Evolutionary conservation across 1,140 invertebrate species (phyloP).

Genomic region (Tribolium castaneum): DNA sequence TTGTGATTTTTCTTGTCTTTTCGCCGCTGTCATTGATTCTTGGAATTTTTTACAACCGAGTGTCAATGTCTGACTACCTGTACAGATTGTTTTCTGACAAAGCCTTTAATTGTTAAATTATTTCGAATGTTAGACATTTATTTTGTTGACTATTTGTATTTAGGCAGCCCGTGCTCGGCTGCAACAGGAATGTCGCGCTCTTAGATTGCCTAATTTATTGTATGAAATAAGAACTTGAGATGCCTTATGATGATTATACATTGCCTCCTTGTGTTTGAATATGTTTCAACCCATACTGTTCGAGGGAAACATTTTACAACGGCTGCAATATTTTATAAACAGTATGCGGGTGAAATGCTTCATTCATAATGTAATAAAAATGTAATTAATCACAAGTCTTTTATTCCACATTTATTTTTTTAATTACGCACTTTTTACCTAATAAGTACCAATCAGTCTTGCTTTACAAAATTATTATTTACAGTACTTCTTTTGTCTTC

Average conservation of each 20-base stretch:
- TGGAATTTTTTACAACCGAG: slow-evolving; percentile 45
- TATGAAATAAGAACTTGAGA: slow-evolving; percentile 48
- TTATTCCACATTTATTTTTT: not conserved
- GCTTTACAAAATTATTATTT: not conserved
- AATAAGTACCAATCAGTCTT: not conserved
- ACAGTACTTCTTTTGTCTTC: not conserved
- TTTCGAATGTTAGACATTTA: slow-evolving; percentile 57
- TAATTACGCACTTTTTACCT: not conserved
- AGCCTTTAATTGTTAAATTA: slow-evolving; percentile 56
- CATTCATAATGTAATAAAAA: slow-evolving; percentile 44
- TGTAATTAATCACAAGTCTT: slow-evolving; percentile 10
- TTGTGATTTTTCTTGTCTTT: slow-evolving; percentile 16
- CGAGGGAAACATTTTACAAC: slow-evolving; percentile 47
- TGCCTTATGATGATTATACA: slow-evolving; percentile 52
- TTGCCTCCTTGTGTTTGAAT: slow-evolving; percentile 44
- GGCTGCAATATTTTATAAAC: slow-evolving; percentile 52
- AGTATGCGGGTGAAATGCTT: slow-evolving; percentile 55
- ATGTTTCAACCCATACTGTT: slow-evolving; percentile 57
- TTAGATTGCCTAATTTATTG: slow-evolving; percentile 55
- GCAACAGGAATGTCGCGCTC: slow-evolving; percentile 55
- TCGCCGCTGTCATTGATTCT: not conserved
- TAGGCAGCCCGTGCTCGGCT: slow-evolving; percentile 47
- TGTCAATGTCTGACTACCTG: slow-evolving; percentile 47
- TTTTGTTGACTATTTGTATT: slow-evolving; percentile 59
- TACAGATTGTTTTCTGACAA: slow-evolving; percentile 55